Evolutionary conservation across 2,113 vertebrate species (phyloP), one percentile per base, ranked within the genome.

Genomic region (Siphamia tubifer): DNA sequence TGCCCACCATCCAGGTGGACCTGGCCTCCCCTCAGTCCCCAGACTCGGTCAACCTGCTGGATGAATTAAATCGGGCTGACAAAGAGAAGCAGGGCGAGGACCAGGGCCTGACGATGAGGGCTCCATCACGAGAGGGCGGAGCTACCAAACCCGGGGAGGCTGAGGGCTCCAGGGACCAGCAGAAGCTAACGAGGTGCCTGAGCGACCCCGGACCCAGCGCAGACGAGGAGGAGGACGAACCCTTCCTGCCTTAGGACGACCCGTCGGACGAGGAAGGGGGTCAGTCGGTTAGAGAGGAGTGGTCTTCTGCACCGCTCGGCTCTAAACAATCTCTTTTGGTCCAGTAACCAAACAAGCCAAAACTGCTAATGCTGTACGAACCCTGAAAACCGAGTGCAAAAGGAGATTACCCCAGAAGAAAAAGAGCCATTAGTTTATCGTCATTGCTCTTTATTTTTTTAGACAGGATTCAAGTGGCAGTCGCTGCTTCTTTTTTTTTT

Each of bases 151-250:
- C 84, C 0, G 91, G 88, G 0, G 93, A 85, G 8, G 58, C 71
- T 0, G 93, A 93, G 45, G 90, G 88, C 51, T 79, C 86, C 19
- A 91, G 90, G 74, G 93, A 91, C 16, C 95, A 93, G 80, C 95
- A 96, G 77, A 90, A 94, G 51, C 93, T 99, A 56, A 90, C 89
- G 67, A 93, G 98, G 45, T 99, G 96, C 81, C 92, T 99, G 77
- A 99, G 98, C 6, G 97, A 98, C 89, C 97, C 98, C 0, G 98
- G 98, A 16, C 97, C 98, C 0, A 89, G 90, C 24, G 90, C 92
- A 0, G 95, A 96, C 11, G 95, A 96, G 0, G 95, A 94, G 0
- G 95, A 96, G 77, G 95, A 95, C 0, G 94, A 98, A 19, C 95
- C 96, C 53, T 97, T 98, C 87, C 93, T 98, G 66, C 94, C 92